phyloP scores from a whole-genome alignment of 2,888 invertebrate genomes.

The Pseudanteris insignis region DNA sequence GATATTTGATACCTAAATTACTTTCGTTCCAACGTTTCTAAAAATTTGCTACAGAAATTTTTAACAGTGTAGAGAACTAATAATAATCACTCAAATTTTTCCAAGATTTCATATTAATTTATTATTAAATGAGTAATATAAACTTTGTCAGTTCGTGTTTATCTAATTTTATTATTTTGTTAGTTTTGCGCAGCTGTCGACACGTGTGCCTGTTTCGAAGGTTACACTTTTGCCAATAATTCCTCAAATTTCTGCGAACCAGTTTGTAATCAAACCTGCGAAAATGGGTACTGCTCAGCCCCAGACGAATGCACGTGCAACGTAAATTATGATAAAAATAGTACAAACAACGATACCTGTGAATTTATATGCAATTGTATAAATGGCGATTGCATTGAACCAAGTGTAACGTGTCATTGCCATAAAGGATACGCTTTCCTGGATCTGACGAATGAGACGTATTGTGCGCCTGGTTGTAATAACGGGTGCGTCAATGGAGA shows the following conservation, averaged over 20 bases:
- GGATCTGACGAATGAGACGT: constrained; percentile 52
- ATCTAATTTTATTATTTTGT: no score
- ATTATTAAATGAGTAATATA: no score
- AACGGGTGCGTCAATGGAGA: constrained; percentile 67
- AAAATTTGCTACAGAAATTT: no score
- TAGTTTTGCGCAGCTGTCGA: no score
- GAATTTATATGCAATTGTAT: constrained; percentile 57
- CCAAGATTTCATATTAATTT: no score
- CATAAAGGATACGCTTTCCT: constrained; percentile 56
- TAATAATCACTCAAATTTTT: neutral
- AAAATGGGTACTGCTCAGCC: constrained; percentile 65
- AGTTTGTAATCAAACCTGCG: constrained; percentile 58
- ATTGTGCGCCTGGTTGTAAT: constrained; percentile 72
- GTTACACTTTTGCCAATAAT: constrained; percentile 37
- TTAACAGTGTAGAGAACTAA: no score
- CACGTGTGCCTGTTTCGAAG: constrained; percentile 55
- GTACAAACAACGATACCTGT: constrained; percentile 46
- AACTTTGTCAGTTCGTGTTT: no score
- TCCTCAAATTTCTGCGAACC: constrained; percentile 46
- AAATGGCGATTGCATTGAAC: constrained; percentile 42
- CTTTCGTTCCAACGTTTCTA: no score
- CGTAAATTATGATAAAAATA: constrained; percentile 52
- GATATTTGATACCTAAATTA: no score
- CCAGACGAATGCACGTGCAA: constrained; percentile 61
- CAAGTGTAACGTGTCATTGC: constrained; percentile 29